Percentiles rank a stretch among this genome's conserved stretches.
Evolutionary conservation across 2,797 vertebrate genomes (phyloP).

Genomic region (Helicolenus hilgendorfi): DNA sequence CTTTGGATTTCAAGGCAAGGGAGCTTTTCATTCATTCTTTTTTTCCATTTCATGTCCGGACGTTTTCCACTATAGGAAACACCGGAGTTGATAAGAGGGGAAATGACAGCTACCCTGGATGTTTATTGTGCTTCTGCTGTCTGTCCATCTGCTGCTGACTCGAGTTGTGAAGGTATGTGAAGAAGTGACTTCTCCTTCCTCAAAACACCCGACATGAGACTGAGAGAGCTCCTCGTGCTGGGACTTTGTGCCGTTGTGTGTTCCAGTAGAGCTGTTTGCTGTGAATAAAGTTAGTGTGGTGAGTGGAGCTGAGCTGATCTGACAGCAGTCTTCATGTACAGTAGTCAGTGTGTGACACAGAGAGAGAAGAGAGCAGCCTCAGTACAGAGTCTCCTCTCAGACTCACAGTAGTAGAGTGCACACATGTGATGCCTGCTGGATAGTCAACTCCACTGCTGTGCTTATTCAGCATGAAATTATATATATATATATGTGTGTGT

Average conservation of each 20-base stretch:
- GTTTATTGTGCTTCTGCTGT: slow-evolving; percentile 10
- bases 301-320: slow-evolving; percentile 25
- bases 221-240: neutral
- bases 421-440: slow-evolving; percentile 5
- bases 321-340: slow-evolving; percentile 3
- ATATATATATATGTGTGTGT: neutral
- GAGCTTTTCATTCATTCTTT: slow-evolving; percentile 28
- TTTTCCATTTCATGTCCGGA: slow-evolving; percentile 4
- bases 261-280: neutral
- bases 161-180: slow-evolving; percentile 44
- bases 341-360: slow-evolving; percentile 2
- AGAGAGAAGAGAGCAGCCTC: slow-evolving; percentile 12
- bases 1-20: slow-evolving; percentile 85
- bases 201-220: slow-evolving; percentile 18
- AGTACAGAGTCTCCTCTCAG: neutral
- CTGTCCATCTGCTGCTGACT: slow-evolving; percentile 18
- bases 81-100: slow-evolving; percentile 13
- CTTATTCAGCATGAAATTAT: neutral
- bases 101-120: neutral
- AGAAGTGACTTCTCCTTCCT: slow-evolving; percentile 45
- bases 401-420: neutral
- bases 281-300: slow-evolving; percentile 29
- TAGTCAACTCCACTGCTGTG: neutral
- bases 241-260: neutral
- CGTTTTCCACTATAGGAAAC: slow-evolving; percentile 27